These are phyloP conservation scores for Coryphaenoides rupestris DNA, from an alignment of 2,113 vertebrate species.

Conservation along the genomic window DNA sequence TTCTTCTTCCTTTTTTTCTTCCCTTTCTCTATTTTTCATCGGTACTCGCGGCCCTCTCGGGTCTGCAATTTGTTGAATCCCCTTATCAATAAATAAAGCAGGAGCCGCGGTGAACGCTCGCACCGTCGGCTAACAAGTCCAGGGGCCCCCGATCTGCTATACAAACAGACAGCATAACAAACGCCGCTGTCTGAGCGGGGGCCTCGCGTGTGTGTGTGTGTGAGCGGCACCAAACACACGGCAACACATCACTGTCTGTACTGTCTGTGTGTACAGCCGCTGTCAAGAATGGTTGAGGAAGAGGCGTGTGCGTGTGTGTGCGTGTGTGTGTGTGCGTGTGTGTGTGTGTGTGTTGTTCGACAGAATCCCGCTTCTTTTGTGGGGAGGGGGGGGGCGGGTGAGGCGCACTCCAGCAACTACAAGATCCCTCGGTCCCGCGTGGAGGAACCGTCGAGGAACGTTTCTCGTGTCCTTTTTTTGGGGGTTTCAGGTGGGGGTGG, in stretches of 20 bases:
- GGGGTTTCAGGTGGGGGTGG: too few relatives aligned
- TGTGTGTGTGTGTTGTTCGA: constrained; percentile 9
- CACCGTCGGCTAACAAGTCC: constrained; percentile 69
- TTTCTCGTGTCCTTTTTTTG: too few relatives aligned
- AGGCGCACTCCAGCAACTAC: too few relatives aligned
- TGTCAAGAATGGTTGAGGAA: too few relatives aligned
- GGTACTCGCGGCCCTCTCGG: constrained; percentile 27
- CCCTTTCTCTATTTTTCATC: not conserved
- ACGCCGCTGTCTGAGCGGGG: constrained; percentile 40
- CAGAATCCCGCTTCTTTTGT: too few relatives aligned
- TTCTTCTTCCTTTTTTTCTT: not conserved
- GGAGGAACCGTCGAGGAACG: too few relatives aligned
- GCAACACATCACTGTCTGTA: constrained; percentile 59
- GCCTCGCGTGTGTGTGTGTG: too few relatives aligned
- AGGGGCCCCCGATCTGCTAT: constrained; percentile 59
- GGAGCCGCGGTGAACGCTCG: constrained; percentile 62
- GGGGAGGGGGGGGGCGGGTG: too few relatives aligned
- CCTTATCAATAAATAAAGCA: constrained; percentile 70
- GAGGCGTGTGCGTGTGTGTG: too few relatives aligned
- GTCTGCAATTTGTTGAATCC: constrained; percentile 66
- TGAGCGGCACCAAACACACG: constrained; percentile 50
- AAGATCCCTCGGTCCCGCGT: too few relatives aligned
- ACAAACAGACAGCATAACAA: constrained; percentile 67
- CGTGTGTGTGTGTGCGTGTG: too few relatives aligned
- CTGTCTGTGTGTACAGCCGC: not conserved